These are phyloP conservation scores for Drosophila parthenogenetica DNA, from an alignment of 2,888 invertebrate species.

Conservation along the genomic window DNA sequence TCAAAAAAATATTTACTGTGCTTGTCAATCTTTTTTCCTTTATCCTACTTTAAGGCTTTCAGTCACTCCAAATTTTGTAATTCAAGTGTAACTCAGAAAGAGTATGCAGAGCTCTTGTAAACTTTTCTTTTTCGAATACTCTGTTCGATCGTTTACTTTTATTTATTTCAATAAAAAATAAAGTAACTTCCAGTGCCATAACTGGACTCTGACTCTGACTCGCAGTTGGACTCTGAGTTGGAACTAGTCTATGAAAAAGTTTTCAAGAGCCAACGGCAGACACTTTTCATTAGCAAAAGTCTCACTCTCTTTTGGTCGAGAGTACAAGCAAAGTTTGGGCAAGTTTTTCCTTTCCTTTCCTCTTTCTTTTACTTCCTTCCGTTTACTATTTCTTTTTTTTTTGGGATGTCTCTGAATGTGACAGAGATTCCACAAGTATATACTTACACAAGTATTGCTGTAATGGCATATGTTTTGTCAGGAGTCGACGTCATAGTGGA, in stretches of 20 bases:
- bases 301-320: conserved; percentile 37
- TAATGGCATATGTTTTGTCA: conserved; percentile 74
- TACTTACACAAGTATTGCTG: conserved; percentile 59
- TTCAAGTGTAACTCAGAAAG: conserved; percentile 8
- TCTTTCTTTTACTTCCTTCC: conserved; percentile 26
- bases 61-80: neutral
- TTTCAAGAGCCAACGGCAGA: conserved; percentile 68
- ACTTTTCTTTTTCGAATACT: neutral
- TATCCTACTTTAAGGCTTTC: no score
- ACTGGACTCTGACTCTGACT: conserved; percentile 43
- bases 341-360: conserved; percentile 33
- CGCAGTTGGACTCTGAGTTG: conserved; percentile 2
- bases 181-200: conserved; percentile 65
- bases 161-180: conserved; percentile 75
- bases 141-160: conserved; percentile 65
- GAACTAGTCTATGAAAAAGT: conserved; percentile 65
- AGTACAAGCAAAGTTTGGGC: conserved; percentile 67
- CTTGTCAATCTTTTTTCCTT: no score
- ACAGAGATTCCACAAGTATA: conserved; percentile 70
- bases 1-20: no score
- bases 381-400: conserved; percentile 14
- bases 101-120: conserved; percentile 11
- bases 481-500: conserved; percentile 26
- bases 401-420: conserved; percentile 47
- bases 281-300: conserved; percentile 75